Conservation (phyloP, 2,113 vertebrate species). For the Larimichthys crocea region DNA sequence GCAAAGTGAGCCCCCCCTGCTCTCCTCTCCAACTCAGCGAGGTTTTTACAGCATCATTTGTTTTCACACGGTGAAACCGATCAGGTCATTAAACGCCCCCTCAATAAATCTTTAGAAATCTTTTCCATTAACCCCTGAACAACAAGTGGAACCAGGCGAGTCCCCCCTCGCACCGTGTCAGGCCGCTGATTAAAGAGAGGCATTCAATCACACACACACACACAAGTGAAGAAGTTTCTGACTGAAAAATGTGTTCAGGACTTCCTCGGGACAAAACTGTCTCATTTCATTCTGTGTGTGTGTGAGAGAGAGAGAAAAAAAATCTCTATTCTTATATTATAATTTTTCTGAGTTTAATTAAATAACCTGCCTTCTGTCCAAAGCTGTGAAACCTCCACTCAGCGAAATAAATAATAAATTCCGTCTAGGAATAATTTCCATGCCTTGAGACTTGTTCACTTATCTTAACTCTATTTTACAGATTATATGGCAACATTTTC, state of each 20-base stretch:
- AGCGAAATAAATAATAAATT: conserved; percentile 24
- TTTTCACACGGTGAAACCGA: conserved; percentile 82
- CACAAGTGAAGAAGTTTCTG: conserved; percentile 13
- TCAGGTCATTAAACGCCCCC: conserved; percentile 84
- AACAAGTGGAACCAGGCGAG: conserved; percentile 79
- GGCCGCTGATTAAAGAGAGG: conserved; percentile 74
- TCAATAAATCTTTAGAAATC: conserved; percentile 84
- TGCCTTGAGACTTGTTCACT: conserved; percentile 18
- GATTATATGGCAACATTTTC: background rate
- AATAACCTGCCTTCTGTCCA: conserved; percentile 50
- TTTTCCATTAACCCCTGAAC: conserved; percentile 78
- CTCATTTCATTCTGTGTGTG: background rate
- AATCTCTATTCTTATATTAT: background rate
- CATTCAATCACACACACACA: conserved; percentile 68
- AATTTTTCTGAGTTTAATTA: conserved; percentile 40
- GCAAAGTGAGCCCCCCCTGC: conserved; percentile 41
- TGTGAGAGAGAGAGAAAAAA: background rate
- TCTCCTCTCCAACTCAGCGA: conserved; percentile 49
- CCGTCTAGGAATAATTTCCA: conserved; percentile 17
- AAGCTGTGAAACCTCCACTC: conserved; percentile 41
- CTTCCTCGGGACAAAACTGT: background rate
- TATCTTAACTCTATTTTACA: conserved; percentile 14
- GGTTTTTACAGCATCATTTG: conserved; percentile 80
- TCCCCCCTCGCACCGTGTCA: conserved; percentile 72
- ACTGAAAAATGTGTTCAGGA: conserved; percentile 32